Base-by-base conservation (phyloP, 2,797 vertebrate genomes). In the Nannoperca obscura region DNA sequence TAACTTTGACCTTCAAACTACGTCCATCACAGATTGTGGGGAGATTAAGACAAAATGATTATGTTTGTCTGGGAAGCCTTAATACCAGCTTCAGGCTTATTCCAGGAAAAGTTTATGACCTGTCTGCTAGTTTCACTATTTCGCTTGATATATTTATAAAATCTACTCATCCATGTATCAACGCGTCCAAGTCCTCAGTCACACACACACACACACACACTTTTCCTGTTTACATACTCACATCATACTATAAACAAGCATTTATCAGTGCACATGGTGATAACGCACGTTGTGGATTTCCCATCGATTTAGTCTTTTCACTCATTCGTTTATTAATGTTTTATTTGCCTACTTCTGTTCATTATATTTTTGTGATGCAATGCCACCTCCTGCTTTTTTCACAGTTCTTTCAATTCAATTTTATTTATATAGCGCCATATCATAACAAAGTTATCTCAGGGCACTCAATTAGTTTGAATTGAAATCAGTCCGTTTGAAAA, bases 191-290 rank as follows among this genome's bases (percentile, higher is more conserved):
- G 12, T 47, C 36, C 38, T 59, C 22, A 10, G 36, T 47, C 27
- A 27, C 55, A 12, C 38, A 63, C 34, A 49, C n/a, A 55, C 38
- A 44, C 47, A 27, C 55, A 12, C 19, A 0, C 5, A 22, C 15
- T 3, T 55, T 74, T 75, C 46, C 65, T 71, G 52, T 82, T 86
- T 62, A 54, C 50, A 53, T 11, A 8, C 55, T 30, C 27, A 54
- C 42, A 49, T 62, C 22, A 20, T 53, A 47, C 52, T 58, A n/a
- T 57, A 70, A 65, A 61, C 49, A 52, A 17, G 3, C 19, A 14
- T 75, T 19, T 3, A 2, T 32, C 9, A 11, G 58, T 1, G 1
- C 50, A 53, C 32, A 17, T 27, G 47, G n/a, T 24, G 20, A 32
- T n/a, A 14, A 42, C 2, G 2, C 32, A 7, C 34, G 32, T 54